Conservation (phyloP, 2,888 invertebrate genomes). For the Tiphia femorata region DNA sequence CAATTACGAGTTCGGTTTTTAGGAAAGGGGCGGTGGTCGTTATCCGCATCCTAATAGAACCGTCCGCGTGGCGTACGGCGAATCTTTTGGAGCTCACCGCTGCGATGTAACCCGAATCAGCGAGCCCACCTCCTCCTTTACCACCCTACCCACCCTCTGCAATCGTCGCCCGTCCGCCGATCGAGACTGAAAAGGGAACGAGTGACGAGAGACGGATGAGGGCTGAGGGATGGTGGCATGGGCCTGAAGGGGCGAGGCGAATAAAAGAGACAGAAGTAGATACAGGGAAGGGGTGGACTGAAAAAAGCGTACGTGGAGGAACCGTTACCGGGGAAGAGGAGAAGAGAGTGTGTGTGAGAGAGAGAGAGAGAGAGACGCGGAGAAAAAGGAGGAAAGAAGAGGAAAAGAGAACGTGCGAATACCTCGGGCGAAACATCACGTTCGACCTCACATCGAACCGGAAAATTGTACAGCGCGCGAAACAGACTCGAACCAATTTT, state of each 20-base stretch:
- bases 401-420: constrained; percentile 15
- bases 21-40: constrained; percentile 10
- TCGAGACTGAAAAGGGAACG: constrained; percentile 13
- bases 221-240: too few species aligned
- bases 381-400: constrained; percentile 24
- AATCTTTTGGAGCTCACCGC: constrained; percentile 20
- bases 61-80: constrained; percentile 2
- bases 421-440: constrained; percentile 44
- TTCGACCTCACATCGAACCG: constrained; percentile 40
- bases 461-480: constrained; percentile 40
- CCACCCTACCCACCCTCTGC: constrained; percentile 32
- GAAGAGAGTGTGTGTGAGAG: constrained; percentile 4
- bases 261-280: too few species aligned
- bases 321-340: constrained; percentile 1
- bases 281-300: too few species aligned
- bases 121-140: too few species aligned
- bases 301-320: too few species aligned
- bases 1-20: constrained; percentile 9
- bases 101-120: constrained; percentile 44
- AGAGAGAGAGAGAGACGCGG: constrained; percentile 9
- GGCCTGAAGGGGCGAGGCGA: too few species aligned
- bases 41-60: constrained; percentile 24
- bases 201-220: not conserved
- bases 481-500: constrained; percentile 39
- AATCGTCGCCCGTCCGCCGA: constrained; percentile 38